Percentiles rank a stretch among this genome's conserved stretches.
These are phyloP conservation scores for Zeugodacus cucurbitae DNA, from an alignment of 1,140 invertebrate genomes.

Conservation along the genomic window DNA sequence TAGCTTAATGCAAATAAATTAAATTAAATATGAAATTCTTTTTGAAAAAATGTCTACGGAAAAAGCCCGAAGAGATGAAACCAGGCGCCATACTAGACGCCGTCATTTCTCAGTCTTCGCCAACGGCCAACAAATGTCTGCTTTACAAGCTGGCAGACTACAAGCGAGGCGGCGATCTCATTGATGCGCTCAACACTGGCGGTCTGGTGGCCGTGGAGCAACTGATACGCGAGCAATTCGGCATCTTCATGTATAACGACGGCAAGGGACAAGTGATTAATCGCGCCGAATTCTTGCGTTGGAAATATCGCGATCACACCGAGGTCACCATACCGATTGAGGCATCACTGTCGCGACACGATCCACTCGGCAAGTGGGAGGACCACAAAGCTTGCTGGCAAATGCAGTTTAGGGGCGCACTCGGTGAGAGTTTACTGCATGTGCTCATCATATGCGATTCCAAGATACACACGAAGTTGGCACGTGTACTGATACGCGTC, in stretches of 20 bases:
- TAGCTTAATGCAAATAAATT: background rate
- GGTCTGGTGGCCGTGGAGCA: slow-evolving; percentile 85
- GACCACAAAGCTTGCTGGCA: slow-evolving; percentile 97
- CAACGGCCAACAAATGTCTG: slow-evolving; percentile 85
- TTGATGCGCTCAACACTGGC: slow-evolving; percentile 86
- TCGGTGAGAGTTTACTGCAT: slow-evolving; percentile 95
- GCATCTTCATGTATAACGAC: slow-evolving; percentile 88
- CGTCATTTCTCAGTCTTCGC: slow-evolving; percentile 85
- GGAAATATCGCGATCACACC: slow-evolving; percentile 90
- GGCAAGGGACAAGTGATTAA: slow-evolving; percentile 90
- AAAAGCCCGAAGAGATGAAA: slow-evolving; percentile 63
- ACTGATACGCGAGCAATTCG: slow-evolving; percentile 88
- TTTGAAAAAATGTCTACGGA: slow-evolving; percentile 62
- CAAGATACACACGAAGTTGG: slow-evolving; percentile 76
- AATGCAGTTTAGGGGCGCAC: slow-evolving; percentile 92
- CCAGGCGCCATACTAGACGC: slow-evolving; percentile 79
- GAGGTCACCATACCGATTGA: slow-evolving; percentile 86
- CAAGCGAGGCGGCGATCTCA: slow-evolving; percentile 86
- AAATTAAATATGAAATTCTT: slow-evolving; percentile 57
- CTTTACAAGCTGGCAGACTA: slow-evolving; percentile 90
- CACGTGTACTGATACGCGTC: slow-evolving; percentile 87
- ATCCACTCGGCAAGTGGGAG: slow-evolving; percentile 85
- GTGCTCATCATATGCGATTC: slow-evolving; percentile 96
- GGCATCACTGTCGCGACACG: slow-evolving; percentile 80
- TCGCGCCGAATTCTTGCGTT: slow-evolving; percentile 88